Base-by-base conservation (phyloP, 2,888 invertebrate genomes). In the Lasioglossum calceatum region DNA sequence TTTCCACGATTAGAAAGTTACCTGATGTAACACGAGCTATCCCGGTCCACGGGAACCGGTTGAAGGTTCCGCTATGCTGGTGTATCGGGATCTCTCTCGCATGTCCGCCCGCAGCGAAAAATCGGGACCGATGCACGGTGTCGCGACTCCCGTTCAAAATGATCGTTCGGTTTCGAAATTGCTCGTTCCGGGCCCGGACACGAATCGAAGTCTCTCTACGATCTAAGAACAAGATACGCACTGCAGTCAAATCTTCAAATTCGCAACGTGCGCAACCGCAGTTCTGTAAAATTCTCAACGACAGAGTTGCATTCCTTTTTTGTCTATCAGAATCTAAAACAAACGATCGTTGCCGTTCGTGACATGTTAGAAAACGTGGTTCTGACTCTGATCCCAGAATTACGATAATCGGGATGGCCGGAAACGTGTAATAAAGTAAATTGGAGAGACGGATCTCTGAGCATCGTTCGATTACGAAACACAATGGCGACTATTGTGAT, bases 1-100 rank as follows among this genome's bases (percentile, higher is more conserved):
- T 87, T 82, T 64, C 77, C 79, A 71, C 74, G 82, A 87, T 82
- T 87, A 87, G 87, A 87, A 87, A 87, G 87, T 87, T 77, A 70
- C 50, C 77, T 42, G 87, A 79, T 79, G 70, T 77, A 87, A 81
- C 81, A 23, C 54, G 70, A 81, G 81, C 78, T 39, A 67, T 67
- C 39, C 54, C 47, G 81, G 58, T 74, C 54, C 73, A 54, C 73
- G 79, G 79, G 74, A 85, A 87, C 86, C 87, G 86, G 86, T 86
- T 77, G 67, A 74, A 71, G 64, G 82, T 82, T 87, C 86, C 74
- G 86, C 87, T 77, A 85, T 50, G 54, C 44, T 64, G 50, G n/a
- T 54, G 61, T 44, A 79, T 77, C 81, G 44, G 19, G 58, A 71
- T 81, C 44, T 50, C 58, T 73, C 67, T 19, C 58, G 27, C 27